Percentiles rank a stretch among this genome's conserved stretches.
Conservation (phyloP, 2,888 invertebrate genomes). For the Drosophila suboccidentalis region DNA sequence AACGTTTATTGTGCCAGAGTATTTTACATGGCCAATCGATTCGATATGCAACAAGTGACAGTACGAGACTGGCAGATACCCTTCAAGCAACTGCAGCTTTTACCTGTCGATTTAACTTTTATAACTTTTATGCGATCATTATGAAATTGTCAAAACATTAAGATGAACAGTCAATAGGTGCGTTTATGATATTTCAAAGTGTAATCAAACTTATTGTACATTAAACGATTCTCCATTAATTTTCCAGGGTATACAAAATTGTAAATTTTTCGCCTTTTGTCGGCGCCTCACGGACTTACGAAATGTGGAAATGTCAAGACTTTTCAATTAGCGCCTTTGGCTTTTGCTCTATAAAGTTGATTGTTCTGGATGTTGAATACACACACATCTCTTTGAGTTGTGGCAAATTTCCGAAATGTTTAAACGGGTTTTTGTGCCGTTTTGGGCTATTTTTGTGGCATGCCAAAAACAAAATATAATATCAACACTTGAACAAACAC, state of each 20-base stretch:
- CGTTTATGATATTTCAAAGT: no score
- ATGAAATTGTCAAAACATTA: background rate
- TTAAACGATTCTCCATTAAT: background rate
- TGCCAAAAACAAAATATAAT: slow-evolving; percentile 44
- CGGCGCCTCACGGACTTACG: slow-evolving; percentile 6
- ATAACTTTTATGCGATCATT: background rate
- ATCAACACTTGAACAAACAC: slow-evolving; percentile 68
- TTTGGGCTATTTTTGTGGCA: slow-evolving; percentile 57
- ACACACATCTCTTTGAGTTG: slow-evolving; percentile 18
- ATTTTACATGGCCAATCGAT: slow-evolving; percentile 78
- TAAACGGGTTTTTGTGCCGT: slow-evolving; percentile 37
- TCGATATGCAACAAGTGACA: slow-evolving; percentile 37
- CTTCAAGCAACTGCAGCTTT: background rate
- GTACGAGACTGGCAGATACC: slow-evolving; percentile 12
- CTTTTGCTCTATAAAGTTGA: slow-evolving; percentile 39
- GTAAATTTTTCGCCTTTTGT: background rate
- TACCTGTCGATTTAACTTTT: background rate
- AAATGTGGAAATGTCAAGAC: slow-evolving; percentile 50
- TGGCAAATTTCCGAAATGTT: slow-evolving; percentile 38
- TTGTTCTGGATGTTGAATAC: slow-evolving; percentile 36
- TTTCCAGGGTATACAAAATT: slow-evolving; percentile 11
- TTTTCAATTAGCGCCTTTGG: slow-evolving; percentile 68
- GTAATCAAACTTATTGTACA: background rate
- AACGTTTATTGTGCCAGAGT: slow-evolving; percentile 70
- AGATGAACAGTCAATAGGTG: background rate